phyloP scores from a whole-genome alignment of 2,113 vertebrate genomes.

The Ornithorhynchus anatinus region DNA sequence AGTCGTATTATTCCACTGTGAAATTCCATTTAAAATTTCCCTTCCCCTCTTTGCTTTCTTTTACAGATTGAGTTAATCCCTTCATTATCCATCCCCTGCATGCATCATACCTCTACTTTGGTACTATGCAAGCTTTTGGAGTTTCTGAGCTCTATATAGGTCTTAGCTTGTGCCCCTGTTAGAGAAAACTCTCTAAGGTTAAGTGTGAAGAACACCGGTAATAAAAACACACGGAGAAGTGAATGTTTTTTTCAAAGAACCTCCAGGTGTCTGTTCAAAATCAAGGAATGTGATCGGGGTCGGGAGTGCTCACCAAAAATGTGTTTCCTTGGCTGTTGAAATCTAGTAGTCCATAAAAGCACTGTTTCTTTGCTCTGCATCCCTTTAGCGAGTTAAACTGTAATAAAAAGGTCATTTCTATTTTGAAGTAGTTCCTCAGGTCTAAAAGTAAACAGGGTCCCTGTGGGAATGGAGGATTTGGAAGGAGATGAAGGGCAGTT shows the following conservation, averaged over 20 bases:
- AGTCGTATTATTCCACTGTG: neutral
- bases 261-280: too few species aligned
- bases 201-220: neutral
- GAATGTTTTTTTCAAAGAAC: neutral
- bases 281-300: too few species aligned
- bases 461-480: too few species aligned
- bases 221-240: neutral
- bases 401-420: too few species aligned
- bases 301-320: neutral
- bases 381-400: too few species aligned
- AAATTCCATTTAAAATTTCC: neutral
- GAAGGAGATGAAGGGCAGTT: too few species aligned
- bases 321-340: neutral
- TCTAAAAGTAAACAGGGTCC: too few species aligned
- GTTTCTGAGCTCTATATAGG: neutral
- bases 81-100: conserved; percentile 17
- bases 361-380: too few species aligned
- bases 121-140: neutral
- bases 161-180: neutral
- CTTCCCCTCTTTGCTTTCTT: neutral
- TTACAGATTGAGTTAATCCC: neutral
- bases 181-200: neutral
- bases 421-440: too few species aligned
- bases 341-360: too few species aligned
- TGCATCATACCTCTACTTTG: conserved; percentile 8